Conservation (phyloP, 1,140 invertebrate genomes). For the Zophobas morio region DNA sequence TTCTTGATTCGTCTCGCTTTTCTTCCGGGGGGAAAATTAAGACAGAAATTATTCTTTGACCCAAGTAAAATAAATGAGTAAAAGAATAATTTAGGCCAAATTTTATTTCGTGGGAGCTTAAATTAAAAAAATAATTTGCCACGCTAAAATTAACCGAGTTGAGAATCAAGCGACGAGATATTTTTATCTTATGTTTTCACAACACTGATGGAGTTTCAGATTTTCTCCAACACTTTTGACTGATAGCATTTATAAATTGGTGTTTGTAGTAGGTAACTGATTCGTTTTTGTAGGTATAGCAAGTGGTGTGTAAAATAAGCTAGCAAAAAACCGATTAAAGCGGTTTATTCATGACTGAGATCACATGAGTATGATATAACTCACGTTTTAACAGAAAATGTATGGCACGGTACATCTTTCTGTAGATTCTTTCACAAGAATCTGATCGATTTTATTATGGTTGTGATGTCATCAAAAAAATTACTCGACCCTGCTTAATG, state of each 20-base stretch:
- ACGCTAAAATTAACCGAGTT: constrained; percentile 11
- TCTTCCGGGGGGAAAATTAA: constrained; percentile 12
- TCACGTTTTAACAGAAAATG: too few species aligned
- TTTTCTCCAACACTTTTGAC: background rate
- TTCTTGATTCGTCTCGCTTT: background rate
- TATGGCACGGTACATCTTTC: too few species aligned
- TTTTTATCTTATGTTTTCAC: constrained; percentile 8
- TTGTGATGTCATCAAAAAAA: too few species aligned
- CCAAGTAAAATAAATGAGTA: constrained; percentile 38
- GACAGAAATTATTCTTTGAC: constrained; percentile 16
- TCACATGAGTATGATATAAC: too few species aligned
- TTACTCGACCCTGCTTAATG: too few species aligned
- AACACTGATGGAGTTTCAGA: background rate
- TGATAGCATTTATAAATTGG: background rate
- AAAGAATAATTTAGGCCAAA: constrained; percentile 37
- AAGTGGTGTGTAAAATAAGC: too few species aligned
- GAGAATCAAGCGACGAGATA: constrained; percentile 8
- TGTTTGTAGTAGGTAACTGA: too few species aligned
- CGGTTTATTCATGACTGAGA: too few species aligned
- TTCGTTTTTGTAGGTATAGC: too few species aligned
- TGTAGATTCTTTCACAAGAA: too few species aligned
- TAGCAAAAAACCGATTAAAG: too few species aligned
- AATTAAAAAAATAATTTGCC: constrained; percentile 41
- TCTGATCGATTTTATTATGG: too few species aligned
- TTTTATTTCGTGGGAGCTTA: constrained; percentile 23